Percentiles rank a stretch among this genome's conserved stretches.
phyloP scores from a whole-genome alignment of 2,888 invertebrate genomes.

The Patella ulyssiponensis region DNA sequence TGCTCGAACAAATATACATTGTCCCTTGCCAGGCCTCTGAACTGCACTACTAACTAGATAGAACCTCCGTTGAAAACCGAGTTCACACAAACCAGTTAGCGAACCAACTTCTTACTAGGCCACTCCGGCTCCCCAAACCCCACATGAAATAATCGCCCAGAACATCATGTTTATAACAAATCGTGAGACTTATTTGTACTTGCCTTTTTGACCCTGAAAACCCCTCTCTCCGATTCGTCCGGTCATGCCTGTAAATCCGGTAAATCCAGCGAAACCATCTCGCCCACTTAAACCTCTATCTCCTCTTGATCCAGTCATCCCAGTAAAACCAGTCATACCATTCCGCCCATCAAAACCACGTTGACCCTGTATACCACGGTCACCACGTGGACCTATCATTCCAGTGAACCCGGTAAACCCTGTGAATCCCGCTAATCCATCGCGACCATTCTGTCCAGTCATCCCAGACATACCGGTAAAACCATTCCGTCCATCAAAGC shows the following conservation, averaged over 20 bases:
- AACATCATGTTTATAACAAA: no score
- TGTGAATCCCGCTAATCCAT: constrained; percentile 4
- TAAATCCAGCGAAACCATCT: constrained; percentile 3
- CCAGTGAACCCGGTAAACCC: constrained; percentile 19
- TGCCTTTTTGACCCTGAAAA: not conserved
- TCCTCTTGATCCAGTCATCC: constrained; percentile 11
- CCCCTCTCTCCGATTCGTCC: not conserved
- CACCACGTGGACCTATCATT: constrained; percentile 11
- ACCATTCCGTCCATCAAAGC: constrained; percentile 6
- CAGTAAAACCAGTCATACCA: constrained; percentile 11
- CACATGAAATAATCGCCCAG: no score
- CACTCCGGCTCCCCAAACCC: no score
- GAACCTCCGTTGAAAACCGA: no score
- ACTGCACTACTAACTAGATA: no score
- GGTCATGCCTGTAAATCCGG: constrained; percentile 13
- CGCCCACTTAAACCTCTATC: constrained; percentile 1
- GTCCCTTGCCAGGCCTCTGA: no score
- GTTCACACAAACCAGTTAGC: no score
- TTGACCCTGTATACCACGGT: not conserved
- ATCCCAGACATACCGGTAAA: constrained; percentile 12
- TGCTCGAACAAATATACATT: no score
- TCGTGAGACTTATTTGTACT: not conserved
- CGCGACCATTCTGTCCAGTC: constrained; percentile 1
- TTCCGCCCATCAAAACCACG: not conserved
- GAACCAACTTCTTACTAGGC: no score